Base-by-base conservation (phyloP, 1,140 invertebrate species). In the Gonioctena quinquepunctata region DNA sequence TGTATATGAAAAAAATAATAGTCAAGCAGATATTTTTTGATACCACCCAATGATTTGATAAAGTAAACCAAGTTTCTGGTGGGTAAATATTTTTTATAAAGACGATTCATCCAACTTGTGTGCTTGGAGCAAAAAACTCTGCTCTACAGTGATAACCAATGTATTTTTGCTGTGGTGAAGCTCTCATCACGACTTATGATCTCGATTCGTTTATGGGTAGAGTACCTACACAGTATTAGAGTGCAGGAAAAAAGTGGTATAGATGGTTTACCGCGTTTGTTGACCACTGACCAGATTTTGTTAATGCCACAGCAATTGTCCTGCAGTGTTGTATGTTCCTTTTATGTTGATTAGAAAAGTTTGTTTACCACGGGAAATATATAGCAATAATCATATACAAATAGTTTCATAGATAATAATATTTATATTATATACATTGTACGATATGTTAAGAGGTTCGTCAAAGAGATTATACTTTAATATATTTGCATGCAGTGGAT, bases 381-480 rank as follows among this genome's bases (percentile, higher is more conserved):
- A 79, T 79, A 79, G 78, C 78, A 79, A 79, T 79, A 79, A 79
- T 78, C 72, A 77, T 78, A 78, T 78, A 75, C 74, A 77, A 77
- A 77, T 68, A 74, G 71, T 67, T 63, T 48, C 50, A 68, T 76
- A 75, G 68, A 68, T 54, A 66, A 66, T 71, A 73, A 75, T 73
- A 68, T 73, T 75, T 75, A 70, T 63, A 63, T 42, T 42, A 42
- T 63, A 63, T 21, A 63, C 18, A 63, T 63, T 63, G 61, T 50
- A 63, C 19, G 61, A 63, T 49, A 23, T 25, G 42, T 63, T 63
- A 48, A 23, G 33, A 25, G 61, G 61, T 63, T 42, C 61, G 61
- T 63, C 61, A 16, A 63, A 49, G 27, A 61, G 56, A 59, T 59
- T 59, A 25, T 59, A 59, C 33, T 21, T 63, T 63, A 63, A 63